These are phyloP conservation scores for Lissocephala sabroskyi DNA, from an alignment of 2,888 invertebrate species.

Conservation along the genomic window DNA sequence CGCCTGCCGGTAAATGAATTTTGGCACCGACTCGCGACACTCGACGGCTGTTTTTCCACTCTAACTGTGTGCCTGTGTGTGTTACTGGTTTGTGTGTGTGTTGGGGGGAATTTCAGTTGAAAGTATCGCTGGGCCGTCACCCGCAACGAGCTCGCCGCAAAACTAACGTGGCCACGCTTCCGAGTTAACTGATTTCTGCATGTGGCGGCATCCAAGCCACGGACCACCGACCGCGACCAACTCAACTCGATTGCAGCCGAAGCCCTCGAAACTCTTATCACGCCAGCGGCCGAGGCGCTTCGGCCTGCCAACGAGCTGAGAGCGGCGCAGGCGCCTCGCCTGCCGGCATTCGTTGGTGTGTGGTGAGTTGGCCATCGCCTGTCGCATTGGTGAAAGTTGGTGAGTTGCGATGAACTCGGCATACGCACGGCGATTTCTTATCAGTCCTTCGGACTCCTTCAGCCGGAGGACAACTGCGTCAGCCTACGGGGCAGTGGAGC, in stretches of 20 bases:
- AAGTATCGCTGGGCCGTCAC: constrained; percentile 18
- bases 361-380: constrained; percentile 34
- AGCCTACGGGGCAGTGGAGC: no score
- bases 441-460: constrained; percentile 37
- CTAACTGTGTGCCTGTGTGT: no score
- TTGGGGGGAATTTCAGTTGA: constrained; percentile 20
- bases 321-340: constrained; percentile 31
- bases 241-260: not conserved
- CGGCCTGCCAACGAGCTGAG: constrained; percentile 25
- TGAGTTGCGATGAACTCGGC: constrained; percentile 12
- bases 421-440: constrained; percentile 34
- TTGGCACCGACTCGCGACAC: no score
- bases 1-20: no score
- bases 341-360: constrained; percentile 56
- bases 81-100: no score
- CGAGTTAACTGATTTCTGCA: constrained; percentile 71
- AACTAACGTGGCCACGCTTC: constrained; percentile 71
- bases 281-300: constrained; percentile 7
- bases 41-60: no score
- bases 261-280: constrained; percentile 35
- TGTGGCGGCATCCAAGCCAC: constrained; percentile 7
- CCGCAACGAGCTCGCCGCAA: constrained; percentile 52
- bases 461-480: no score
- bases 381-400: constrained; percentile 47
- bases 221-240: constrained; percentile 28